Conservation (phyloP, 2,888 invertebrate species). For the Sphaerophoria rueppellii region DNA sequence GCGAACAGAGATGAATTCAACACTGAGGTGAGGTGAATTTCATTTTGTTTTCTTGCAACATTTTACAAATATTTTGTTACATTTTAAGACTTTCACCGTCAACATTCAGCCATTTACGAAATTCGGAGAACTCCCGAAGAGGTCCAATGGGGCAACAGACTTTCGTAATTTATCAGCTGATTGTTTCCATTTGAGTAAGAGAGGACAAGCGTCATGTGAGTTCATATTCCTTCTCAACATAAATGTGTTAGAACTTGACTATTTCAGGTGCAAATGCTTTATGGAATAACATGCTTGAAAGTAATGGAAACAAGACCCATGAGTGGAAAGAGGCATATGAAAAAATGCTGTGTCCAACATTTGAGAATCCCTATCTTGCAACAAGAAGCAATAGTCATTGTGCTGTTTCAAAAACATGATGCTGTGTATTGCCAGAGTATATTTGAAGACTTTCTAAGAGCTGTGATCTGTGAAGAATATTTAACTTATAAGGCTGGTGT, state of each 20-base stretch:
- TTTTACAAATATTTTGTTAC: conserved; percentile 32
- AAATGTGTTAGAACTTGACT: neutral
- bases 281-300: conserved; percentile 86
- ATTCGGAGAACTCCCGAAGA: conserved; percentile 81
- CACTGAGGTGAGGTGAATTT: conserved; percentile 75
- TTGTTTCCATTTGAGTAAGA: conserved; percentile 87
- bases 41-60: neutral
- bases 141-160: conserved; percentile 82
- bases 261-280: conserved; percentile 83
- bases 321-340: conserved; percentile 76
- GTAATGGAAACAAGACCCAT: conserved; percentile 82
- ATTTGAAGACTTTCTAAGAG: conserved; percentile 11
- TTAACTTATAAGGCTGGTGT: conserved; percentile 18
- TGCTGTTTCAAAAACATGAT: conserved; percentile 60
- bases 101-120: conserved; percentile 83
- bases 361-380: conserved; percentile 78
- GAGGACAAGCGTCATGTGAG: conserved; percentile 84
- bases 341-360: conserved; percentile 79
- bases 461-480: conserved; percentile 19
- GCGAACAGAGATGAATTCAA: conserved; percentile 81
- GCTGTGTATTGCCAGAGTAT: neutral
- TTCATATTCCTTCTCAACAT: neutral
- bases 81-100: conserved; percentile 84
- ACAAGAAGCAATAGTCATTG: conserved; percentile 78
- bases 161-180: conserved; percentile 84